Conservation (phyloP, 1,140 invertebrate genomes). For the Atta cephalotes region DNA sequence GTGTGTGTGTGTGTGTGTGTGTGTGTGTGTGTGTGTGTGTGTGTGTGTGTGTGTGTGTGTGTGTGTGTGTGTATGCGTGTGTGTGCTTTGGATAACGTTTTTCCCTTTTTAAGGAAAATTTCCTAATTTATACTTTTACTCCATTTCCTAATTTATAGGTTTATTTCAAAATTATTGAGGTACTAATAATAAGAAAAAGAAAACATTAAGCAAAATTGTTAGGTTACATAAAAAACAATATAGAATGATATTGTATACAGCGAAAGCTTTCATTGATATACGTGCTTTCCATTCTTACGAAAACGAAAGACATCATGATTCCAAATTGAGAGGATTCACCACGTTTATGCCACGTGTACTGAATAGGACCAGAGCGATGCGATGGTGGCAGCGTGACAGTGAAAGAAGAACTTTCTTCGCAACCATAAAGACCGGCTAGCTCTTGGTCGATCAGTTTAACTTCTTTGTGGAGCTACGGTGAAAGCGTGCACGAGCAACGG, state of each 20-base stretch:
- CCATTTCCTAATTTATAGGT: no score
- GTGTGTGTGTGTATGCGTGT: no score
- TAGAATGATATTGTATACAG: not conserved
- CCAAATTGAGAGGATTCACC: conserved; percentile 66
- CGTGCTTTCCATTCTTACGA: conserved; percentile 30
- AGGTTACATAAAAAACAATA: not conserved
- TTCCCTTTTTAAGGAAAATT: not conserved
- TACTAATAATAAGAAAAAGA: not conserved
- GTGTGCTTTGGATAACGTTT: not conserved
- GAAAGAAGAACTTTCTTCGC: conserved; percentile 84
- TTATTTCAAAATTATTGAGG: not conserved
- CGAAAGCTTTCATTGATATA: not conserved
- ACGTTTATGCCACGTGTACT: conserved; percentile 54
- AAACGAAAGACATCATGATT: conserved; percentile 49
- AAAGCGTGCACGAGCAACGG: conserved; percentile 78
- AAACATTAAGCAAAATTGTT: not conserved
- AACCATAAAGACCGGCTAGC: conserved; percentile 67
- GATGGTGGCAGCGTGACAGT: conserved; percentile 61
- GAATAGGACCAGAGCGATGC: conserved; percentile 58
- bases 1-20: no score
- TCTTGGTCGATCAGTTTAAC: conserved; percentile 68
- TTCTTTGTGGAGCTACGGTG: conserved; percentile 79
- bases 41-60: no score
- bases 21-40: no score
- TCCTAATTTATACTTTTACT: no score